phyloP scores from a whole-genome alignment of 2,888 invertebrate genomes.

The Rotaria magnacalcarata region DNA sequence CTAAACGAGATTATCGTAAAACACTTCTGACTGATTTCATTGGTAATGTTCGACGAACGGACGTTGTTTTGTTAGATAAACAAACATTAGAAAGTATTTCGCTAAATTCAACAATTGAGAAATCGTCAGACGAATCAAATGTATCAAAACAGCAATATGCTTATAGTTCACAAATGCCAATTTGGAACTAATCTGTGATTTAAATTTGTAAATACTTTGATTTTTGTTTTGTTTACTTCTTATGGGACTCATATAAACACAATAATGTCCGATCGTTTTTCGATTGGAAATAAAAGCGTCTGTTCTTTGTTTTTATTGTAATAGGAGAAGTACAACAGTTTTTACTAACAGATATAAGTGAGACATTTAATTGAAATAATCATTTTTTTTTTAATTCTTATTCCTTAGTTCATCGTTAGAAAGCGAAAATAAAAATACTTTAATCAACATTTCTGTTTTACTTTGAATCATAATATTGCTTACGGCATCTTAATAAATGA shows the following conservation, averaged over 20 bases:
- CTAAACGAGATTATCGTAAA: slow-evolving; percentile 30
- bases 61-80: background rate
- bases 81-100: background rate
- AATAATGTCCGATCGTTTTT: no score
- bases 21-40: slow-evolving; percentile 44
- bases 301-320: no score
- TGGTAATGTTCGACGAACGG: slow-evolving; percentile 43
- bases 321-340: no score
- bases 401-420: no score
- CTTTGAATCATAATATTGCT: no score
- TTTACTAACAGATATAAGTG: no score
- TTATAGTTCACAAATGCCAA: slow-evolving; percentile 17
- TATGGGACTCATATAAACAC: no score
- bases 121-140: background rate
- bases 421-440: background rate
- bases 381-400: no score
- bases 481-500: no score
- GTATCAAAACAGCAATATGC: background rate
- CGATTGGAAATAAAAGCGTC: no score
- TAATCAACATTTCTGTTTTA: no score
- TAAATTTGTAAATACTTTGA: background rate
- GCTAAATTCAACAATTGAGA: background rate
- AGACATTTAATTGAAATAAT: no score
- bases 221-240: background rate
- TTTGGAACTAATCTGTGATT: slow-evolving; percentile 18